These are phyloP conservation scores for Sialis lutaria DNA, from an alignment of 2,888 invertebrate genomes.

Conservation along the genomic window DNA sequence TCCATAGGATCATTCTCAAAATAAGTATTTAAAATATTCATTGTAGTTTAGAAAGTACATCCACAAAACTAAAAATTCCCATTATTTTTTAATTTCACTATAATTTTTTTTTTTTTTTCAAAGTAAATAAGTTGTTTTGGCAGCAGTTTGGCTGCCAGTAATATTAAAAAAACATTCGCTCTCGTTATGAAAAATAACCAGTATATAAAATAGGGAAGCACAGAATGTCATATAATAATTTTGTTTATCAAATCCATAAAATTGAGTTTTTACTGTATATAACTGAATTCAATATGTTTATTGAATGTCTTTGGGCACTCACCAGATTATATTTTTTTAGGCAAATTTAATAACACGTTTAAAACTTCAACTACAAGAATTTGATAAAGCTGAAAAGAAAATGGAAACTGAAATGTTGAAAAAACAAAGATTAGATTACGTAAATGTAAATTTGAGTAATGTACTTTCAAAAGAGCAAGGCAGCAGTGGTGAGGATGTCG, in stretches of 20 bases:
- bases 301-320: no score
- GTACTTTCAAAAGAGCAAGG: conserved; percentile 32
- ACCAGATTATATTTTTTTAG: conserved; percentile 21
- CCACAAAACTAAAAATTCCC: not conserved
- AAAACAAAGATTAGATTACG: conserved; percentile 53
- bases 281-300: no score
- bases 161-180: no score
- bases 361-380: conserved; percentile 54
- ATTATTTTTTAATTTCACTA: not conserved
- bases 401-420: conserved; percentile 47
- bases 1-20: not conserved
- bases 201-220: no score
- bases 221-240: no score
- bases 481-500: conserved; percentile 14
- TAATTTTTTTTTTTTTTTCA: no score
- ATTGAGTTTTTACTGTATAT: no score
- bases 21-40: no score
- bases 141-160: no score
- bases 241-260: no score
- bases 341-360: conserved; percentile 50
- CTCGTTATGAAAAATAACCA: no score
- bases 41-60: not conserved
- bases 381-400: conserved; percentile 52
- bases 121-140: no score
- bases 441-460: conserved; percentile 57